A percentile compares a stretch with the other conserved stretches of the same genome.
These are phyloP conservation scores for Pluvianellus socialis DNA, from an alignment of 2,113 vertebrate genomes.

Conservation along the genomic window DNA sequence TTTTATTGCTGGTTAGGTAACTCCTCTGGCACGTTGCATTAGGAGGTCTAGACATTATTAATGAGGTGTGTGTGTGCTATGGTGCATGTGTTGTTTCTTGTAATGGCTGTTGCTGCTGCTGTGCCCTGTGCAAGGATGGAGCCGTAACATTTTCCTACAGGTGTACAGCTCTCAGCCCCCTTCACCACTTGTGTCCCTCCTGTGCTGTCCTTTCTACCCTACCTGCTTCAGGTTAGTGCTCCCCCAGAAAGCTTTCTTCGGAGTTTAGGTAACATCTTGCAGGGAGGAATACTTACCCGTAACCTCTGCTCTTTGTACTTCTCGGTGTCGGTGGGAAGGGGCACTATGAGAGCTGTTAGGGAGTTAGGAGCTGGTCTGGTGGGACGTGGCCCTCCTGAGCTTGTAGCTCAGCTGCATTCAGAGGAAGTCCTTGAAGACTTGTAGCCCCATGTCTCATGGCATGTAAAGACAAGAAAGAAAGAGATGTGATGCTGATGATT, in stretches of 20 bases:
- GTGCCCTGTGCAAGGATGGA: not conserved
- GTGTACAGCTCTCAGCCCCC: not conserved
- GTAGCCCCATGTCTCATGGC: not conserved
- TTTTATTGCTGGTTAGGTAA: constrained; percentile 62
- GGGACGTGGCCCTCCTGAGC: not conserved
- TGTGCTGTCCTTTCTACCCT: not conserved
- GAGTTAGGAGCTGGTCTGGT: not conserved
- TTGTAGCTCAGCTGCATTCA: not conserved
- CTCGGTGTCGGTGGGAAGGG: not conserved
- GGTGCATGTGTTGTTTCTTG: not conserved
- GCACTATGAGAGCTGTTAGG: fast-evolving
- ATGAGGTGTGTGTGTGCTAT: constrained; percentile 16
- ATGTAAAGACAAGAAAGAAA: not conserved
- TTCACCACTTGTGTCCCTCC: not conserved
- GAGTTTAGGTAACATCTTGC: not conserved
- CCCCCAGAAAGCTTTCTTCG: not conserved
- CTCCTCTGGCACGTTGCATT: not conserved
- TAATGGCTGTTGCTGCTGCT: not conserved
- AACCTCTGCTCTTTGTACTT: not conserved
- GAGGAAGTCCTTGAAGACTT: not conserved
- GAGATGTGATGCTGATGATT: not conserved
- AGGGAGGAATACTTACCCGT: not conserved
- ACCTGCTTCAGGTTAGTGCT: not conserved
- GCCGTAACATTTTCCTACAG: not conserved
- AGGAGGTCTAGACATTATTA: not conserved